Base-by-base conservation (phyloP, 2,888 invertebrate genomes). In the Corbicula japonica region DNA sequence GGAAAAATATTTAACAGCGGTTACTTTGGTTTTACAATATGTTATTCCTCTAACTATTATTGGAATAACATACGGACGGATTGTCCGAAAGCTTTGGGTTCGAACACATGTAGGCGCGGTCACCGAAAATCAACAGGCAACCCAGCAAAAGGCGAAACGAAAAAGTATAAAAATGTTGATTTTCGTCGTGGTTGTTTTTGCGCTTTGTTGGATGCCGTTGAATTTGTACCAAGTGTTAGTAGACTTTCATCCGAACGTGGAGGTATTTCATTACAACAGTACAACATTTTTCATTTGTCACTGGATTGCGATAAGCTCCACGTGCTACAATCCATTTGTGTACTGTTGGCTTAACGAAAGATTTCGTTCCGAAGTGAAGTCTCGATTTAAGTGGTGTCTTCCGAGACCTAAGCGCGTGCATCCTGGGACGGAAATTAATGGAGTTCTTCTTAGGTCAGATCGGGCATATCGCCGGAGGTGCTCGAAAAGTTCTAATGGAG, bases 321-420 rank as follows among this genome's bases (percentile, higher is more conserved):
- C 94, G 12, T 94, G 94, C 83, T 94, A 93, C 86, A 94, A 94
- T 79, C 94, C 94, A 0, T 94, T 94, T 84, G 93, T 94, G 23
- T 94, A 94, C 84, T 94, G 94, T 82, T 94, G 94, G 93, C 86
- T 94, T 34, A 94, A 94, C 83, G 93, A 94, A 63, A 90, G 91
- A 70, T 94, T 94, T 85, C 90, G 94, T 26, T 86, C 87, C 21
- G 91, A 89, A 61, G 89, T 92, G 26, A 87, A 88, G 52, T 58
- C 87, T 0, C 88, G 92, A 82, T 87, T 93, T 32, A 79, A 88
- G 10, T 93, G 92, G 56, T 72, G 62, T 54, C 63, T 77, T n/a
- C 50, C 56, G 48, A 73, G 63, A 46, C 75, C 84, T 28, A 80
- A 81, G 68, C 77, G 69, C 23, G 75, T 86, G 5, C 84, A 83